These are phyloP conservation scores for Epinotia demarniana DNA, from an alignment of 2,888 invertebrate genomes.

Conservation along the genomic window DNA sequence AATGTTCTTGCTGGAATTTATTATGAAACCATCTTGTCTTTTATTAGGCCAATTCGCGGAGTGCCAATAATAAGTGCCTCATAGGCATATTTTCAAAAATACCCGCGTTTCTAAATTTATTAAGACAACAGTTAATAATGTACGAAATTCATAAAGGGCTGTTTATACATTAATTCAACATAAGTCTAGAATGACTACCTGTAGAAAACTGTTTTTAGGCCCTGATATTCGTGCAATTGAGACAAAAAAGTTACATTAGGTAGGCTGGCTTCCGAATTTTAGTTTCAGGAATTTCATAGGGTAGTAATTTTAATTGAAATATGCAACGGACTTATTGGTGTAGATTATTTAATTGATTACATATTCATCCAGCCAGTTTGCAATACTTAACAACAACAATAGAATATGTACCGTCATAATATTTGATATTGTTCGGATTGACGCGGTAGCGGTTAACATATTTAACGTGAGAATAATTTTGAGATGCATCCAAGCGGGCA, in stretches of 20 bases:
- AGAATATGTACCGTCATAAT: background rate
- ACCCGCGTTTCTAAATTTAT: too few species aligned
- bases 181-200: too few species aligned
- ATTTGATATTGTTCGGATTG: conserved; percentile 7
- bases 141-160: too few species aligned
- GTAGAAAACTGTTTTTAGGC: too few species aligned
- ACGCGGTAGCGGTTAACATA: conserved; percentile 1
- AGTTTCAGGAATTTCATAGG: background rate
- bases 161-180: too few species aligned
- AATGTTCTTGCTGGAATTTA: background rate
- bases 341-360: background rate
- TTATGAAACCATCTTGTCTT: background rate
- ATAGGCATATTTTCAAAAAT: too few species aligned
- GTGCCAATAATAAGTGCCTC: too few species aligned
- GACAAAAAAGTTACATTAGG: too few species aligned
- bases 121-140: too few species aligned
- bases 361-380: background rate
- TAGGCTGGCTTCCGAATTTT: background rate
- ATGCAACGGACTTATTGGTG: background rate
- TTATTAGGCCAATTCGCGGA: too few species aligned
- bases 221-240: too few species aligned
- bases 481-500: conserved; percentile 2
- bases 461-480: conserved; percentile 17
- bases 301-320: background rate
- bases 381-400: background rate